Conservation (phyloP, 1,140 invertebrate species). For the Pseudomyrmex gracilis region DNA sequence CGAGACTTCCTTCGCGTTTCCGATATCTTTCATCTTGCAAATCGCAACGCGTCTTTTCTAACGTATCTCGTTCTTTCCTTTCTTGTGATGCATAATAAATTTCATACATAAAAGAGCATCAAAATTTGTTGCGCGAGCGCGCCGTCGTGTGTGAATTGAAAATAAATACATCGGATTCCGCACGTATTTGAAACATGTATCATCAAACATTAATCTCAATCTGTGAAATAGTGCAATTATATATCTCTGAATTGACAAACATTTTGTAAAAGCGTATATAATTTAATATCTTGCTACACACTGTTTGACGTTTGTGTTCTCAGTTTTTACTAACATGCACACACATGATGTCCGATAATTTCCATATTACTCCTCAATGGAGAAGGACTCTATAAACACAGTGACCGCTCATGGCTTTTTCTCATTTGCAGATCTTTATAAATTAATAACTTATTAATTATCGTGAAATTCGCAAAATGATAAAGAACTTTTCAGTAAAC, state of each 20-base stretch:
- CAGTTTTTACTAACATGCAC: no score
- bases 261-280: not conserved
- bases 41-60: constrained; percentile 48
- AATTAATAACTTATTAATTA: no score
- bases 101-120: constrained; percentile 37
- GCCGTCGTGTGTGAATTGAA: constrained; percentile 7
- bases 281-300: not conserved
- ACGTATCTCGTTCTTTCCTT: constrained; percentile 14
- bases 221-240: not conserved
- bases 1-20: constrained; percentile 41
- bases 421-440: no score
- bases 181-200: not conserved
- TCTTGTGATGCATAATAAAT: constrained; percentile 48
- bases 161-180: not conserved
- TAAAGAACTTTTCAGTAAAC: no score
- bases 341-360: no score
- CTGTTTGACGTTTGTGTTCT: no score
- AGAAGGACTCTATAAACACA: no score
- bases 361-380: no score
- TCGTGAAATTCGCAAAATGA: no score
- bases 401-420: no score
- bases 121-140: constrained; percentile 9
- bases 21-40: constrained; percentile 53
- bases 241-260: not conserved
- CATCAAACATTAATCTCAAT: not conserved